A percentile compares a stretch with the other conserved stretches of the same genome.
These are phyloP conservation scores for Lycocorax pyrrhopterus DNA, from an alignment of 2,113 vertebrate genomes.

Conservation along the genomic window DNA sequence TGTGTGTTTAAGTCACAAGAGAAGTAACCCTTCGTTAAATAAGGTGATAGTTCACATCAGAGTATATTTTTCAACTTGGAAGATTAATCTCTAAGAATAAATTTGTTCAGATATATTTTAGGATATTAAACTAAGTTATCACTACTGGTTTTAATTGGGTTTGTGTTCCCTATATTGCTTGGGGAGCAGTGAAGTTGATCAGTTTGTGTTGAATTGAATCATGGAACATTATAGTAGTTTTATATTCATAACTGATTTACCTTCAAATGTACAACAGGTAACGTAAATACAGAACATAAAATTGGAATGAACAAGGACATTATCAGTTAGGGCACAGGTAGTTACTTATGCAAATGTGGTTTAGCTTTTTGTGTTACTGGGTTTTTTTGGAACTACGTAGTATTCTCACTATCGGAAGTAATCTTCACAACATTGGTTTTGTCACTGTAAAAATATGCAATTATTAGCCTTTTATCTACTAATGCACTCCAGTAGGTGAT, in stretches of 20 bases:
- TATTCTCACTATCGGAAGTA: not conserved
- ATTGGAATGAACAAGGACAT: not conserved
- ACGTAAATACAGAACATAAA: not conserved
- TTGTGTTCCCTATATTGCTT: rapidly evolving
- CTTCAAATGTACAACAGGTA: not conserved
- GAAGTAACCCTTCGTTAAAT: not conserved
- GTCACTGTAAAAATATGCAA: not conserved
- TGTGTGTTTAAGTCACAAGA: not conserved
- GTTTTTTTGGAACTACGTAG: not conserved
- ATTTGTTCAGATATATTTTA: not conserved
- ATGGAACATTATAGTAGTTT: not conserved
- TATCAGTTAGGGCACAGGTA: not conserved
- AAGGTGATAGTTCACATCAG: not conserved
- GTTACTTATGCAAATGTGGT: not conserved
- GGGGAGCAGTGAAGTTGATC: not conserved
- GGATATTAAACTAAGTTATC: not conserved
- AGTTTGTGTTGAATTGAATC: not conserved
- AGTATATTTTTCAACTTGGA: not conserved
- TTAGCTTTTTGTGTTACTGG: not conserved
- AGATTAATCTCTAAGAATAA: not conserved
- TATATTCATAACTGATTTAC: not conserved
- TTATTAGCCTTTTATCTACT: not conserved
- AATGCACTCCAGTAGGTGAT: not conserved
- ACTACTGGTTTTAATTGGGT: not conserved
- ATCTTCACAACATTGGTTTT: not conserved